Evolutionary conservation across 2,888 invertebrate species (phyloP), one percentile per base, ranked within the genome.

Genomic region (Criorhina ranunculi): DNA sequence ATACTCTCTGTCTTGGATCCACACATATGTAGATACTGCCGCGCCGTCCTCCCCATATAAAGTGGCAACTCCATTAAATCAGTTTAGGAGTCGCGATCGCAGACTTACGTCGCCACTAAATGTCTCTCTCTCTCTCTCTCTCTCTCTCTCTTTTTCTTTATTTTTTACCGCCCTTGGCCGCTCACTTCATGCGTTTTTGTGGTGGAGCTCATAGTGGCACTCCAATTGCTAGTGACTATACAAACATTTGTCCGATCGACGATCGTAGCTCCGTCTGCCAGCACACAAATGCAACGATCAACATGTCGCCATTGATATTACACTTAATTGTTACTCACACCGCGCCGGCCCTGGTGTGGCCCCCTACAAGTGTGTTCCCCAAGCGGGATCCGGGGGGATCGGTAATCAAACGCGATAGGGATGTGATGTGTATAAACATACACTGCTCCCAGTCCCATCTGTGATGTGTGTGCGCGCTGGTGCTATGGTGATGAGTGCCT

Each of bases 21-120:
- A 73, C 59, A 77, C 35, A 77, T 42, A n/a, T n/a, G n/a, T n/a
- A 42, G 35, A 42, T 51, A 75, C 59, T 59, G 15, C 37, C 31
- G 53, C 40, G 51, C 35, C 57, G 51, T 51, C 19, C 60, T 60
- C 42, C 69, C 69, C 69, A 73, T 64, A 57, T 69, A 69, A 79
- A 83, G 78, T 78, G 83, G 73, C 69, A 83, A 83, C 83, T 83
- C 78, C 83, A 83, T 83, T 78, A 85, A 85, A 85, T 79, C 85
- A 79, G 85, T 82, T 82, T 76, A 87, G 81, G 69, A 85, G 83
- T 87, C 87, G 88, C 88, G 89, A 89, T 89, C 89, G 88, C 89
- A 90, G 90, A 90, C 90, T 88, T 89, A 88, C 88, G 90, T 89
- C 90, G 90, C 90, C 90, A 90, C 82, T 79, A 75, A 85, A 79